phyloP scores from a whole-genome alignment of 2,797 vertebrate species.

The Phyllotis vaccarum region DNA sequence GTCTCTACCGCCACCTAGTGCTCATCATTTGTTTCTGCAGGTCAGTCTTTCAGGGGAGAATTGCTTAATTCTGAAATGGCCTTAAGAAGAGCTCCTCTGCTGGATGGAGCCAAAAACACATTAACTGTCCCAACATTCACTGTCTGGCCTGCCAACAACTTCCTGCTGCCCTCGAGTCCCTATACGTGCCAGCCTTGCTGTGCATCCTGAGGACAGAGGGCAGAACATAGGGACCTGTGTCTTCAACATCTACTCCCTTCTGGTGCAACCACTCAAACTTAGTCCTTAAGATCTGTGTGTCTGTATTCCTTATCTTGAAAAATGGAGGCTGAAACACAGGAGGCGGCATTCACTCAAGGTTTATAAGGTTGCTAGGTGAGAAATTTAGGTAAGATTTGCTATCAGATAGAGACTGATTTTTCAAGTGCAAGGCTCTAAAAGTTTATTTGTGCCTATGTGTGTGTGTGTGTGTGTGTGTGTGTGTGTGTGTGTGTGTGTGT shows the following conservation, averaged over 20 bases:
- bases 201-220: neutral
- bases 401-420: neutral
- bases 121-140: neutral
- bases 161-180: neutral
- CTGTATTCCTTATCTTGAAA: constrained; percentile 15
- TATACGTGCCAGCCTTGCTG: neutral
- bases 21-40: neutral
- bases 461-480: neutral
- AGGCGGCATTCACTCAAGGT: neutral
- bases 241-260: neutral
- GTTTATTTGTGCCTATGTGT: neutral
- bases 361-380: neutral
- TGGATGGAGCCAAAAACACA: neutral
- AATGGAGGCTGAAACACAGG: neutral
- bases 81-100: neutral
- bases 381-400: neutral
- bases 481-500: too few relatives aligned
- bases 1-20: constrained; percentile 68
- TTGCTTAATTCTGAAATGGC: neutral
- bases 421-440: neutral
- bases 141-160: neutral
- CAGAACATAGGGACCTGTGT: neutral
- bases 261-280: constrained; percentile 1
- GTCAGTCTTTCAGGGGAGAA: neutral
- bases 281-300: constrained; percentile 5